These are phyloP conservation scores for Pseudopleuronectes americanus DNA, from an alignment of 2,797 vertebrate species.

Conservation along the genomic window DNA sequence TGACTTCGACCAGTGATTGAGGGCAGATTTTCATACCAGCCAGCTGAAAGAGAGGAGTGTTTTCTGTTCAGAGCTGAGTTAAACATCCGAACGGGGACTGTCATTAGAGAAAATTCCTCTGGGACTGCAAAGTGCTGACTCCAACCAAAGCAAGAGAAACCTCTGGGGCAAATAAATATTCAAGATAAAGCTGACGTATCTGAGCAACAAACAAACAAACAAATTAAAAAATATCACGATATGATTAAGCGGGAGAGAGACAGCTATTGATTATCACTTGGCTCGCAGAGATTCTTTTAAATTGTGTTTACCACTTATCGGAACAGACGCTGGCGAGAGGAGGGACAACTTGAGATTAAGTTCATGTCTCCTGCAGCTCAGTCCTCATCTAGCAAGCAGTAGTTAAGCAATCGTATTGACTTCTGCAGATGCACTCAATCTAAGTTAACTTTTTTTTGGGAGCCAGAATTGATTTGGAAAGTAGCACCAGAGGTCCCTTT, in stretches of 20 bases:
- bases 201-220: slow-evolving; percentile 76
- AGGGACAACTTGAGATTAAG: slow-evolving; percentile 57
- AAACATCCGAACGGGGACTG: slow-evolving; percentile 72
- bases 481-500: slow-evolving; percentile 62
- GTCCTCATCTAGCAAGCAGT: slow-evolving; percentile 59
- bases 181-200: slow-evolving; percentile 60
- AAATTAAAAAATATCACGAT: slow-evolving; percentile 65
- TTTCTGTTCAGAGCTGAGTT: slow-evolving; percentile 70
- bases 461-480: slow-evolving; percentile 71
- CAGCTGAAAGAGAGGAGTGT: slow-evolving; percentile 59
- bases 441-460: slow-evolving; percentile 71
- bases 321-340: slow-evolving; percentile 52
- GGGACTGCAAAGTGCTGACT: slow-evolving; percentile 73
- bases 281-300: slow-evolving; percentile 50
- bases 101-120: slow-evolving; percentile 77
- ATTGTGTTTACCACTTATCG: slow-evolving; percentile 60
- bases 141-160: slow-evolving; percentile 66
- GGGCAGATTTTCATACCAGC: slow-evolving; percentile 72
- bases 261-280: slow-evolving; percentile 70
- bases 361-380: slow-evolving; percentile 62
- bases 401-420: slow-evolving; percentile 76
- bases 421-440: slow-evolving; percentile 68
- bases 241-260: slow-evolving; percentile 62
- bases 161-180: slow-evolving; percentile 65
- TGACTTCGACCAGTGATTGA: slow-evolving; percentile 74